A percentile compares a stretch with the other conserved stretches of the same genome.
These are phyloP conservation scores for Xiphorhynchus erythropygius DNA, from an alignment of 2,797 vertebrate species.

Conservation along the genomic window DNA sequence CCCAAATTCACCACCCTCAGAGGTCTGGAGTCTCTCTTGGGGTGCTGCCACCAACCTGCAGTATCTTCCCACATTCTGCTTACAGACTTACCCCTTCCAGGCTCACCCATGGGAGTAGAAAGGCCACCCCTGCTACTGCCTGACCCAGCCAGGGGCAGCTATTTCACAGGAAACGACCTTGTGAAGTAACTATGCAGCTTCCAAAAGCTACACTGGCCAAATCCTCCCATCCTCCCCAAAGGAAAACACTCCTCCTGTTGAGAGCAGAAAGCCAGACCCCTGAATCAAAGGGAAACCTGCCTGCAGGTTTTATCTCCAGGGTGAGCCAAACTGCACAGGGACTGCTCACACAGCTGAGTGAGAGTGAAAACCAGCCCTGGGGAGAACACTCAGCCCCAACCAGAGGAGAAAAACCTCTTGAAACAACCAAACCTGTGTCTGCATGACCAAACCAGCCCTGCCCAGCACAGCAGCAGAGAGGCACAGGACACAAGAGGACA, in stretches of 20 bases:
- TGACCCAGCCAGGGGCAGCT: background rate
- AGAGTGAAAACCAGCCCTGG: background rate
- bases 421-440: background rate
- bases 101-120: background rate
- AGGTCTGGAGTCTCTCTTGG: background rate
- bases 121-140: background rate
- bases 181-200: background rate
- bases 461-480: background rate
- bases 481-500: background rate
- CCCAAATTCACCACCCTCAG: background rate
- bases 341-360: background rate
- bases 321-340: background rate
- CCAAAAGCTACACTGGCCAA: background rate
- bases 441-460: constrained; percentile 1
- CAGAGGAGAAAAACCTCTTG: background rate
- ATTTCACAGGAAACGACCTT: background rate
- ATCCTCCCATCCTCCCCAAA: background rate
- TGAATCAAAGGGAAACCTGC: background rate
- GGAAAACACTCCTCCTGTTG: background rate
- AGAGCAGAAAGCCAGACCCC: background rate
- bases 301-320: background rate
- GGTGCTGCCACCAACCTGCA: background rate
- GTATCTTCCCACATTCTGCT: background rate
- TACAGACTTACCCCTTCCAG: background rate
- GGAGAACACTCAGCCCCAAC: background rate